phyloP scores from a whole-genome alignment of 2,888 invertebrate species.

The Lottia gigantea region DNA sequence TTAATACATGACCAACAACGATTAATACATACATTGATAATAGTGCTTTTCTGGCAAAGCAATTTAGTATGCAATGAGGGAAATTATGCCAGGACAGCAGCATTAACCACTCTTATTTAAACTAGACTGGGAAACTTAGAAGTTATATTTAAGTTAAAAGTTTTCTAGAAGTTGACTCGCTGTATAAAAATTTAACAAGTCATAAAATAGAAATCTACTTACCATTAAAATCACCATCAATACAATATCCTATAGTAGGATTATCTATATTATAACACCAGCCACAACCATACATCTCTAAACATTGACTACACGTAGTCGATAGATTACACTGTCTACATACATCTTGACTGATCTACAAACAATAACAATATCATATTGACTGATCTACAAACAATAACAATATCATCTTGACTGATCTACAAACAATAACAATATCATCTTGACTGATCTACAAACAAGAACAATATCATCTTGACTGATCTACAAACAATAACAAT shows the following conservation, averaged over 20 bases:
- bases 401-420: neutral
- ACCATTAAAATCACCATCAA: constrained; percentile 64
- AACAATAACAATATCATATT: neutral
- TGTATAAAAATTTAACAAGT: no score
- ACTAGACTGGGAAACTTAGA: no score
- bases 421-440: neutral
- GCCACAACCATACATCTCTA: constrained; percentile 88
- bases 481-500: no score
- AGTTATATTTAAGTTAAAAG: no score
- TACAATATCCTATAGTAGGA: constrained; percentile 81
- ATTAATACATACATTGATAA: no score
- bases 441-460: neutral
- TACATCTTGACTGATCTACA: constrained; percentile 6
- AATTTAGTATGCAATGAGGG: no score
- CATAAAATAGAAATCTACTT: constrained; percentile 17
- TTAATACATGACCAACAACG: no score
- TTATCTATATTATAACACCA: constrained; percentile 93
- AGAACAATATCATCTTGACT: no score
- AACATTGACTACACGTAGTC: constrained; percentile 71
- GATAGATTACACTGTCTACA: constrained; percentile 61
- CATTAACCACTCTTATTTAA: no score
- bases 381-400: neutral
- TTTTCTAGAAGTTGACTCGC: no score
- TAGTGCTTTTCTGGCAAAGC: no score
- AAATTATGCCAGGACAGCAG: no score